Evolutionary conservation across 2,113 vertebrate species (phyloP).

Genomic region (Mesocricetus auratus): DNA sequence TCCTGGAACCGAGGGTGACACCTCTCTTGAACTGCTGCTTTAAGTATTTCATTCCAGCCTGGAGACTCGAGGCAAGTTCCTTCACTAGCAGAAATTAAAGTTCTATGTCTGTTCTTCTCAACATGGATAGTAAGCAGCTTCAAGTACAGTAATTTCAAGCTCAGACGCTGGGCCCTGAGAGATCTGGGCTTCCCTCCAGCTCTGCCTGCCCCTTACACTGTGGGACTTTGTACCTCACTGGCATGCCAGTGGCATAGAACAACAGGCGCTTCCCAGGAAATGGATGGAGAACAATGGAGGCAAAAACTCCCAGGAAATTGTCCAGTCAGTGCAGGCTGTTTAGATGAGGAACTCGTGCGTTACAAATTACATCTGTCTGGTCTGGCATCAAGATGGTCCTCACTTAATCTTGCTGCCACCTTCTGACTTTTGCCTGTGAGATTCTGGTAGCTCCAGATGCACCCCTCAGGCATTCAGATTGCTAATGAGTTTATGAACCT

Average conservation of each 20-base stretch:
- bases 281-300: accelerated
- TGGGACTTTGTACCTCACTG: neutral
- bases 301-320: neutral
- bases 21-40: neutral
- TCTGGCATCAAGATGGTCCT: neutral
- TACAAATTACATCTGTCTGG: neutral
- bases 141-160: neutral
- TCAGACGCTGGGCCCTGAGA: neutral
- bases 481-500: neutral
- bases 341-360: neutral
- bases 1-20: neutral
- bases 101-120: neutral
- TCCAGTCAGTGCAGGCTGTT: neutral
- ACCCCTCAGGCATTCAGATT: neutral
- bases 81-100: slow-evolving; percentile 33
- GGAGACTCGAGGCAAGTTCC: neutral
- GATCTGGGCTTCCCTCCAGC: neutral
- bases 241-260: neutral
- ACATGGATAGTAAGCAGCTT: neutral
- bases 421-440: neutral
- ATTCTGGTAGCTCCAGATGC: neutral
- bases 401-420: neutral
- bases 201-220: neutral
- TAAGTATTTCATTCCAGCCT: neutral
- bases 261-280: neutral